phyloP scores from a whole-genome alignment of 2,797 vertebrate species.

The Semotilus atromaculatus region DNA sequence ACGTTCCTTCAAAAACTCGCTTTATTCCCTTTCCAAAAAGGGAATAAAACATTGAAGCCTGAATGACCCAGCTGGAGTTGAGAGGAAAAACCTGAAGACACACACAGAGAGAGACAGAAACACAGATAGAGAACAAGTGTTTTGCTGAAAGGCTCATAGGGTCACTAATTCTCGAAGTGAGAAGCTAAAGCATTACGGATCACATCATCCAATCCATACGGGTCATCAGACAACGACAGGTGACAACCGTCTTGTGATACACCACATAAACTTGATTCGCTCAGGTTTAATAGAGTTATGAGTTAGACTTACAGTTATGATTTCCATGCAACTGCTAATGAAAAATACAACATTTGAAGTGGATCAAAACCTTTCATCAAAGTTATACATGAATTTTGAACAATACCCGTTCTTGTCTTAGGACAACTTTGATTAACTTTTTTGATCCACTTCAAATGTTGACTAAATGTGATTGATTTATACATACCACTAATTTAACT shows the following conservation, averaged over 20 bases:
- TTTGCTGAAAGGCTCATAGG: constrained; percentile 19
- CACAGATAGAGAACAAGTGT: not conserved
- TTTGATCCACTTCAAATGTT: not conserved
- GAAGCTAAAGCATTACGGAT: constrained; percentile 31
- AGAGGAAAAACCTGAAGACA: not conserved
- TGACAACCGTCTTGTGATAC: not conserved
- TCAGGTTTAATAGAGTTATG: not conserved
- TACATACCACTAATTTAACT: not conserved
- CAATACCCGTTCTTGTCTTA: too few species aligned
- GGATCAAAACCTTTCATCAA: too few species aligned
- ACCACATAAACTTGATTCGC: not conserved
- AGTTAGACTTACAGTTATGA: not conserved
- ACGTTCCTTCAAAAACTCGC: not conserved
- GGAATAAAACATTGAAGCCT: not conserved
- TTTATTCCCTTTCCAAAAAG: not conserved
- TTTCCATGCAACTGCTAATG: not conserved
- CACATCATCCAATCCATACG: constrained; percentile 5
- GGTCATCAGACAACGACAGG: constrained; percentile 8
- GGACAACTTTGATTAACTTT: too few species aligned
- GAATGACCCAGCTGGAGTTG: not conserved
- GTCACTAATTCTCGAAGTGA: constrained; percentile 15
- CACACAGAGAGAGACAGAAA: not conserved
- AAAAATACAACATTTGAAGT: too few species aligned
- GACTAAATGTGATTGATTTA: not conserved
- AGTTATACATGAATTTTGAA: too few species aligned